Evolutionary conservation across 1,140 invertebrate genomes (phyloP), one percentile per base, ranked within the genome.

Genomic region (Camponotus floridanus): DNA sequence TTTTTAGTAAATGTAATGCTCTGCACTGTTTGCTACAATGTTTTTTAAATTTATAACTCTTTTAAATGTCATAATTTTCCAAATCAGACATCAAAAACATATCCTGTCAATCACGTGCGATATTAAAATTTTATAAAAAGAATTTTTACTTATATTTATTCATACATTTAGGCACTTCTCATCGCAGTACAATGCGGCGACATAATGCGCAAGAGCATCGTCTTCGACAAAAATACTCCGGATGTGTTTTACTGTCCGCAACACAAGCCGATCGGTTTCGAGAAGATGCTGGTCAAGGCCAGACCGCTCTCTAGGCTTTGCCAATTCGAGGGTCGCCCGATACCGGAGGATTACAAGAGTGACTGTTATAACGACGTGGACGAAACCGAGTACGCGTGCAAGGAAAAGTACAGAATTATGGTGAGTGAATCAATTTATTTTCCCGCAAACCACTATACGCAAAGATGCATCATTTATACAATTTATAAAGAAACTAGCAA

Each of bases 341-440:
- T 97, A 74, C 97, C 97, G 0, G 96, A 96, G 80, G 96, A 97
- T 90, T 97, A 98, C 94, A 97, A 97, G 92, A 97, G 97, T 51
- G 97, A 98, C 91, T 98, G 97, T 91, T 98, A 97, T 93, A 97
- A 97, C 92, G 97, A 98, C 92, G 96, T 98, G 11, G 97, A 98
- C 91, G 97, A 98, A 94, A 96, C 96, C 18, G 97, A 97, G 73
- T 98, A 97, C 91, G 97, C 97, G 15, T 98, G 97, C 94, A 97
- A 97, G 93, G 97, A 98, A 93, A 98, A 98, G 93, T 96, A 97
- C 90, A 95, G 97, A 92, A 98, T 98, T 88, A 97, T 98, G 97
- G 97, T 98, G 94, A 96, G 95, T 90, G 80, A 42, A 21, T 26
- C 26, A 45, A n/a, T 36, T 81, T 71, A 51, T 51, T 51, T 18